A percentile compares a stretch with the other conserved stretches of the same genome.
Conservation (phyloP, 2,888 invertebrate genomes). For the Leucophora obtusa region DNA sequence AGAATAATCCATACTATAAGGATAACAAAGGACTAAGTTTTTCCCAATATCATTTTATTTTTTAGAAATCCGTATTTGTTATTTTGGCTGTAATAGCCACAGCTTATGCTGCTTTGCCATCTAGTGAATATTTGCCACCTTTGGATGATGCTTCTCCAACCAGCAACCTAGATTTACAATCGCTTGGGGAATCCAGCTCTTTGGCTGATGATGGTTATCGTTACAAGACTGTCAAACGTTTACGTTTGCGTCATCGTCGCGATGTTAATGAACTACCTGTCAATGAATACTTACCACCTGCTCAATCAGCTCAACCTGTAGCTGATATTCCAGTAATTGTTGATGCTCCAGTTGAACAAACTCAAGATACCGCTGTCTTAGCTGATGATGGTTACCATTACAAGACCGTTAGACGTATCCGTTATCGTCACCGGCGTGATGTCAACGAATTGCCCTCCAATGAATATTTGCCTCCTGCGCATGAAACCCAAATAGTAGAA, state of each 20-base stretch:
- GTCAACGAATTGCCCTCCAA: conserved; percentile 59
- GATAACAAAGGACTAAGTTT: not conserved
- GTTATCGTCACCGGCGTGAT: conserved; percentile 64
- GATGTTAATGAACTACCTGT: conserved; percentile 65
- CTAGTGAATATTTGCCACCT: conserved; percentile 62
- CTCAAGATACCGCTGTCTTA: conserved; percentile 49
- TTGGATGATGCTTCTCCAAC: conserved; percentile 52
- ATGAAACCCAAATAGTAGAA: conserved; percentile 47
- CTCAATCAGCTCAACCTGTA: conserved; percentile 40
- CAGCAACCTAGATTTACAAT: conserved; percentile 51
- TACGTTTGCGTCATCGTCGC: conserved; percentile 65
- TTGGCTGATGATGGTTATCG: conserved; percentile 66
- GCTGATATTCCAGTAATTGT: conserved; percentile 50
- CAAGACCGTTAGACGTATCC: conserved; percentile 61
- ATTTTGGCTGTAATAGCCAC: conserved; percentile 57
- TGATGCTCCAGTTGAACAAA: conserved; percentile 24
- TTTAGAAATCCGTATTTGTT: conserved; percentile 55
- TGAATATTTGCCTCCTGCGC: conserved; percentile 56
- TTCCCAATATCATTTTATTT: not conserved
- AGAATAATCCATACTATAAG: not conserved
- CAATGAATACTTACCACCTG: conserved; percentile 66
- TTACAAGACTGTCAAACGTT: conserved; percentile 66
- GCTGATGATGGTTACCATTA: conserved; percentile 64
- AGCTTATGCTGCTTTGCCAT: conserved; percentile 53
- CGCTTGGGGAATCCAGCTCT: conserved; percentile 48